phyloP scores from a whole-genome alignment of 2,797 vertebrate species.

The Megaceryle alcyon region DNA sequence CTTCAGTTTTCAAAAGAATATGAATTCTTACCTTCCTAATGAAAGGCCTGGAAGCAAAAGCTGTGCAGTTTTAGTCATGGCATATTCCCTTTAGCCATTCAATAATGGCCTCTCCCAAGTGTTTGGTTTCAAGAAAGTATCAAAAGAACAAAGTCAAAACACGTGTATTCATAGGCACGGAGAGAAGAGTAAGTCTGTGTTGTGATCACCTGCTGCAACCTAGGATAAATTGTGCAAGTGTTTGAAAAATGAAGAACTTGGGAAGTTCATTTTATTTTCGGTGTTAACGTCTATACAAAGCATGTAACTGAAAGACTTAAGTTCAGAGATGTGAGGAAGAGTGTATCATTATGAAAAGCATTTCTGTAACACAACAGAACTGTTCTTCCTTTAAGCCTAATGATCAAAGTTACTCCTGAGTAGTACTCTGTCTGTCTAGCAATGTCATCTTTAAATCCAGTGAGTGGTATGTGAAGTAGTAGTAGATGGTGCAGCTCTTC shows the following conservation, averaged over 20 bases:
- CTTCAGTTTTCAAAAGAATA: constrained; percentile 30
- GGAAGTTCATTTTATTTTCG: neutral
- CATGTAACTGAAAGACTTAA: neutral
- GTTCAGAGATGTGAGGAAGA: neutral
- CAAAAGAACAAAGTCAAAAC: neutral
- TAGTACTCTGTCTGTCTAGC: neutral
- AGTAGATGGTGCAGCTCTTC: neutral
- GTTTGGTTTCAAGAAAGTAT: neutral
- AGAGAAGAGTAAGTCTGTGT: neutral
- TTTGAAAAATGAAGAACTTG: neutral
- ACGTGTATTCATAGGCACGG: neutral
- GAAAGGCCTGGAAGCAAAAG: constrained; percentile 17
- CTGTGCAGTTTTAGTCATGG: neutral
- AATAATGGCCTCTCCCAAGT: neutral
- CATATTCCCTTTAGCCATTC: neutral
- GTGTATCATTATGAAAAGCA: neutral
- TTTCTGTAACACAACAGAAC: neutral
- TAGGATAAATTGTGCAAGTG: neutral
- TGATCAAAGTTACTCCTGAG: neutral
- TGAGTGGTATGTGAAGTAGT: neutral
- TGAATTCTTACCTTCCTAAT: constrained; percentile 40
- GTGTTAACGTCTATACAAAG: neutral
- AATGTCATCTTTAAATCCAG: neutral
- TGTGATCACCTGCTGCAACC: neutral
- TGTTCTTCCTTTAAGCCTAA: neutral